Base-by-base conservation (phyloP, 2,888 invertebrate species). In the Taphrorychus bicolor region DNA sequence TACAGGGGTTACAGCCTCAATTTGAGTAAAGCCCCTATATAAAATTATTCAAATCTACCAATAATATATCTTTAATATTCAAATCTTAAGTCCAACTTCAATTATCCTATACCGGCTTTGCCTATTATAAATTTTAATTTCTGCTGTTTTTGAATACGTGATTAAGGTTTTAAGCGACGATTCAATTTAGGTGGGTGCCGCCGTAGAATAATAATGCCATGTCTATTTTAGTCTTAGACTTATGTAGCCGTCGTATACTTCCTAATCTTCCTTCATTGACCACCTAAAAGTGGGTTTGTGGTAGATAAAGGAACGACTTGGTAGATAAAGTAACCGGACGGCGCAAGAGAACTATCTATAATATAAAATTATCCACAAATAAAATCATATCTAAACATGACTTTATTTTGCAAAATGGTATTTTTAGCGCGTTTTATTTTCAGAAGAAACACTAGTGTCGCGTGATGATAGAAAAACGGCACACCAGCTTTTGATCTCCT, bases 41-140 rank as follows among this genome's bases (percentile, higher is more conserved):
- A 32, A 32, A 32, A 32, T 32, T 32, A 32, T 32, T 32, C 32
- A 32, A 32, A 32, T 32, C 32, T 3, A 3, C 32, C 32, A 32
- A 32, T 32, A 32, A 32, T 32, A 11, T 32, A 11, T 11, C 16
- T 61, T 62, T 62, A 32, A 56, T 54, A 62, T 62, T 62, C 62
- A 16, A 24, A 16, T 32, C 23, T 48, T 45, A 18, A 49, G 17
- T 56, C 49, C 40, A 17, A 32, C 24, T 62, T 62, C 56, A 62
- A 62, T 62, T 56, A 62, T 22, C 40, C 22, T 45, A 18, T 24
- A 60, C 62, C 49, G 45, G 56, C 56, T 62, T 62, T 24, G 56
- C 62, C 62, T 54, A 62, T 62, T 62, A 62, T 48, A 56, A 48
- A 54, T 62, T 62, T 62, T 62, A 22, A 56, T 62, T 62, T 62